Evolutionary conservation across 2,797 vertebrate species (phyloP), one percentile per base, ranked within the genome.

Genomic region (Nothura maculosa): DNA sequence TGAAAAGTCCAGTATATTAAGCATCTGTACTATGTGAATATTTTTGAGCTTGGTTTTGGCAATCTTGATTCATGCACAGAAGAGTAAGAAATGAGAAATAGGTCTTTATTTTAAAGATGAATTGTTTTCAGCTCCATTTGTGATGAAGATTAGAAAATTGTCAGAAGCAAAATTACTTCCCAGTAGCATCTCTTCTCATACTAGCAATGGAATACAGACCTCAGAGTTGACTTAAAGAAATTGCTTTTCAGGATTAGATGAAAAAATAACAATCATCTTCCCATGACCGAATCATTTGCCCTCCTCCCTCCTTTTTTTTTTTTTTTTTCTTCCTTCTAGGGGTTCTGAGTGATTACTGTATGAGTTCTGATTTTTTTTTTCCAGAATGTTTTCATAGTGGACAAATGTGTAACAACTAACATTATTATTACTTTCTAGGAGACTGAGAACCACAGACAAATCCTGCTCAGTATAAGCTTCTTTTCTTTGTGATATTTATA

Each of bases 141-240:
- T 92, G 64, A 78, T 83, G 69, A 62, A 94, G 42, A 82, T 81
- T 58, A 85, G 61, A 66, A 92, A 87, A 80, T 13, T 80, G 72
- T 86, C 70, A 85, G 75, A 63, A 52, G 30, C 9, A 63, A 80
- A 81, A 87, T 88, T 93, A 11, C 64, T 95, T 84, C 43, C 30
- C 0, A 0, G 12, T 67, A 40, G 7, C 76, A 77, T 89, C 54
- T 75, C 77, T 87, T 34, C 17, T 42, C 22, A 77, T 64, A 67
- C 48, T 68, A 61, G 54, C 36, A 70, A 87, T 38, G 69, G 82
- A 82, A 58, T 78, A 34, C 21, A 85, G 45, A 84, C 27, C 52
- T 90, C 28, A 52, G 60, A 55, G 16, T 61, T 89, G 48, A 82
- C 88, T 81, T 48, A 74, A 25, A 85, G 40, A 79, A 92, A 89